Conservation (phyloP, 2,888 invertebrate genomes). For the Dolichopus griseipennis region DNA sequence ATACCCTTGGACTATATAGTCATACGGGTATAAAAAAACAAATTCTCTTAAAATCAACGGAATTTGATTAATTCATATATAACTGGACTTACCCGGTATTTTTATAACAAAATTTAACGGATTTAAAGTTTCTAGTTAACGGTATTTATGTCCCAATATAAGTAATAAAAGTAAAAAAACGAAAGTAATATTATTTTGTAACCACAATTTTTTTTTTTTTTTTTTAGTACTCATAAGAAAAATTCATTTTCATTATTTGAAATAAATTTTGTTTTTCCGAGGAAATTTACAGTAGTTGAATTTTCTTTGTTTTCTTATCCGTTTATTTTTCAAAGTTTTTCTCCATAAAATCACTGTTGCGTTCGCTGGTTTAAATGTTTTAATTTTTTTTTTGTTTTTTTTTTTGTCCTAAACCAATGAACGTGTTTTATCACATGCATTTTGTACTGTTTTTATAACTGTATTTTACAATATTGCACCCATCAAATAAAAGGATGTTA, state of each 20-base stretch:
- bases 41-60: neutral
- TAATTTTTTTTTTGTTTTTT: neutral
- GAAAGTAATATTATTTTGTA: neutral
- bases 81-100: neutral
- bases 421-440: neutral
- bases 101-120: neutral
- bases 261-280: neutral
- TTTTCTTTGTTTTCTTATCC: neutral
- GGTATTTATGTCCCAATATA: neutral
- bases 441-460: neutral
- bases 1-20: too few relatives aligned
- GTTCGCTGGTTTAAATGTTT: slow-evolving; percentile 1
- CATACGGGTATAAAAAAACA: too few relatives aligned
- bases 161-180: neutral
- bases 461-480: neutral
- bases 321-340: neutral
- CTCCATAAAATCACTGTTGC: slow-evolving; percentile 1
- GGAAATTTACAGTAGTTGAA: neutral
- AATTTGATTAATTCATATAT: neutral
- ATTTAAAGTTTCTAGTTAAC: neutral
- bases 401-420: too few relatives aligned
- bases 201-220: slow-evolving; percentile 4
- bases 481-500: too few relatives aligned
- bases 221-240: neutral
- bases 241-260: slow-evolving; percentile 3